phyloP scores from a whole-genome alignment of 2,113 vertebrate genomes.

The Nyctibius bracteatus region DNA sequence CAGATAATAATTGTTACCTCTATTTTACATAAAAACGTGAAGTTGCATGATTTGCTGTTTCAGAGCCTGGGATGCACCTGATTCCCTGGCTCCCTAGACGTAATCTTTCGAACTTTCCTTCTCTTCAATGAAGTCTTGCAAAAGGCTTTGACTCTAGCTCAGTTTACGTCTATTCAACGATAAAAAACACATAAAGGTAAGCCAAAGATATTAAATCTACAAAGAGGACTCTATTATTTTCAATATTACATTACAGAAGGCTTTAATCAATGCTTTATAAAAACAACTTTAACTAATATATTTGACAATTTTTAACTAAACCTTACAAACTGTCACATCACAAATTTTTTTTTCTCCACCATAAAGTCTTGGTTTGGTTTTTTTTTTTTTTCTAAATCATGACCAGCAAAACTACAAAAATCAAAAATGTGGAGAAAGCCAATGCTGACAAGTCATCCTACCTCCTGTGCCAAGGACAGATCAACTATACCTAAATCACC shows the following conservation, averaged over 20 bases:
- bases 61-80: background rate
- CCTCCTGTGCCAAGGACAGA: background rate
- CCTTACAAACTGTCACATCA: background rate
- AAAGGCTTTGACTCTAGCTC: background rate
- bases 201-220: background rate
- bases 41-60: background rate
- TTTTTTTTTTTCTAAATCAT: background rate
- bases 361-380: background rate
- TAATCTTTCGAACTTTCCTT: background rate
- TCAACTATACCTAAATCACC: background rate
- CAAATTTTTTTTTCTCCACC: background rate
- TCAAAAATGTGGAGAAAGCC: background rate
- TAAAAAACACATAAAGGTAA: background rate
- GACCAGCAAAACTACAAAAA: background rate
- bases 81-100: background rate
- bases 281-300: background rate
- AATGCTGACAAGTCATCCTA: background rate
- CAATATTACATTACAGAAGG: background rate
- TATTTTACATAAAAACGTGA: background rate
- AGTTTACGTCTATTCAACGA: background rate
- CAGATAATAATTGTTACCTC: background rate
- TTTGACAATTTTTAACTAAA: background rate
- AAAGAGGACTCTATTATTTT: background rate
- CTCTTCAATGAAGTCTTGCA: background rate
- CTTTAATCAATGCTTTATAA: background rate